Conservation (phyloP, 1,140 invertebrate genomes). For the Lerema accius region DNA sequence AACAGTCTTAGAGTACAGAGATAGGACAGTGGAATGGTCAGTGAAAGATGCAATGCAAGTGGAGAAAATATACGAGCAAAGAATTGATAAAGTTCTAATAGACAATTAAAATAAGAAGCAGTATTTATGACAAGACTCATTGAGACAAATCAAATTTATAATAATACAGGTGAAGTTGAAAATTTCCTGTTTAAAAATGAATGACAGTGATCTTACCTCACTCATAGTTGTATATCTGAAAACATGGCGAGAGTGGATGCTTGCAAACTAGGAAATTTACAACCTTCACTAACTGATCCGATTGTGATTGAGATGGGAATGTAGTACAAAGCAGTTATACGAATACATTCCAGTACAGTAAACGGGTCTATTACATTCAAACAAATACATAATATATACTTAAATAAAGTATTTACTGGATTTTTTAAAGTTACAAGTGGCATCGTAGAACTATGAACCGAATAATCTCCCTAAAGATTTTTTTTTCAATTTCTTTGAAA, state of each 20-base stretch:
- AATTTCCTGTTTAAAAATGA: conserved; percentile 68
- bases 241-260: conserved; percentile 67
- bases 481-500: neutral
- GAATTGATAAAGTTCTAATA: conserved; percentile 32
- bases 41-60: conserved; percentile 43
- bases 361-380: conserved; percentile 8
- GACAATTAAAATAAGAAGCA: conserved; percentile 37
- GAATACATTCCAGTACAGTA: conserved; percentile 26
- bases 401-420: neutral
- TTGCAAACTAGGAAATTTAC: conserved; percentile 65
- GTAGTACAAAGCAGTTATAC: conserved; percentile 69
- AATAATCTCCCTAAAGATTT: neutral
- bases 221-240: conserved; percentile 73
- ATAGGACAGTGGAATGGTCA: conserved; percentile 34
- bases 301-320: conserved; percentile 37
- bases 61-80: conserved; percentile 42
- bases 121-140: conserved; percentile 26
- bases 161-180: conserved; percentile 46
- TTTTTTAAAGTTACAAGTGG: conserved; percentile 6
- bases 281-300: conserved; percentile 58
- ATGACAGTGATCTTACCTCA: conserved; percentile 73
- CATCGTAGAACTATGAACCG: neutral
- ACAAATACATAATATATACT: neutral
- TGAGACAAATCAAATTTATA: conserved; percentile 33
- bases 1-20: conserved; percentile 1